A percentile compares a stretch with the other conserved stretches of the same genome.
Evolutionary conservation across 2,113 vertebrate genomes (phyloP).

Genomic region (Tautogolabrus adspersus): DNA sequence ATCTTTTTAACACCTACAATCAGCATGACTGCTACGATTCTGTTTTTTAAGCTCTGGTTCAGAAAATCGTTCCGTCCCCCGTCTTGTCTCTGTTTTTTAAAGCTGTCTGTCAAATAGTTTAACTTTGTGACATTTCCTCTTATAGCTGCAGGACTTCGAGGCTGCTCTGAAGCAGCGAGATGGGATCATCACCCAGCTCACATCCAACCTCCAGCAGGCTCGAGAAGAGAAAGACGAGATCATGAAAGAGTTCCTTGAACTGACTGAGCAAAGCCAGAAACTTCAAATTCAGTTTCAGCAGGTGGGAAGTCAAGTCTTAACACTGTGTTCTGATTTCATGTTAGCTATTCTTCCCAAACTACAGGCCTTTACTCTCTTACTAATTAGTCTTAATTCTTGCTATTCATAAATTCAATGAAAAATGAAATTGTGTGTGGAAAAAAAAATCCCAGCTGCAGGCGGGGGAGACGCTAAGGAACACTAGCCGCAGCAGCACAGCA

Average conservation of each 20-base stretch:
- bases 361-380: neutral
- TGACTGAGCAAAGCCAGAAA: constrained; percentile 96
- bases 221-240: constrained; percentile 94
- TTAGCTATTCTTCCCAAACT: neutral
- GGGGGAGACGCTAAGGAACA: constrained; percentile 92
- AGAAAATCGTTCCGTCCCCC: neutral
- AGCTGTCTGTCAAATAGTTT: neutral
- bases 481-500: constrained; percentile 91
- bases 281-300: constrained; percentile 97
- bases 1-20: neutral
- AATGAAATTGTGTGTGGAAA: neutral
- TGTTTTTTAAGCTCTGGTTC: neutral
- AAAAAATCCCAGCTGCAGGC: constrained; percentile 89
- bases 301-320: constrained; percentile 76
- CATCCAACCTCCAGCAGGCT: constrained; percentile 95
- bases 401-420: neutral
- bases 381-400: neutral
- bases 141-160: constrained; percentile 96
- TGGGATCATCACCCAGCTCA: constrained; percentile 97
- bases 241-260: constrained; percentile 93
- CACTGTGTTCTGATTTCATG: neutral
- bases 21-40: neutral
- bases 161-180: constrained; percentile 96
- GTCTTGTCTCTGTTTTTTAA: neutral
- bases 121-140: neutral